phyloP scores from a whole-genome alignment of 2,888 invertebrate genomes.

The Dynastes tityus region DNA sequence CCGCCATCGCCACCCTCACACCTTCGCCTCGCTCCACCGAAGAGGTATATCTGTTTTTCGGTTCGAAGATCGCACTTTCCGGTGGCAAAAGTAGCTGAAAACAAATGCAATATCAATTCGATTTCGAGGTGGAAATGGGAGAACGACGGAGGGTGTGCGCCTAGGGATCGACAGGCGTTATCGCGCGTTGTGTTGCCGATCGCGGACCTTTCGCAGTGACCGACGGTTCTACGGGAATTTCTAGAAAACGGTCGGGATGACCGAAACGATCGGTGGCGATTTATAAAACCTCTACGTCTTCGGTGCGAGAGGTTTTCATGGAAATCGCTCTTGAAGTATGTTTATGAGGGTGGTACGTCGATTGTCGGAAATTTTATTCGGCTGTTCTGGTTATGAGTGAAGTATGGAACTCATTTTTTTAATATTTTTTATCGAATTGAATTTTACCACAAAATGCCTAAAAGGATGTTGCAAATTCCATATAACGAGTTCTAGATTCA shows the following conservation, averaged over 20 bases:
- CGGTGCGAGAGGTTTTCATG: too few species aligned
- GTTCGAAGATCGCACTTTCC: slow-evolving; percentile 13
- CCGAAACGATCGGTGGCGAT: neutral
- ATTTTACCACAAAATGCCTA: too few species aligned
- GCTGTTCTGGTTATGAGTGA: neutral
- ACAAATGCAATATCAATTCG: slow-evolving; percentile 42
- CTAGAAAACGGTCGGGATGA: neutral
- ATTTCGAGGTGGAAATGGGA: slow-evolving; percentile 29
- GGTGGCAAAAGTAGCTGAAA: slow-evolving; percentile 33
- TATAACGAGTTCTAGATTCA: too few species aligned
- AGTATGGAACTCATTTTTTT: too few species aligned
- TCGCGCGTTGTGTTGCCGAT: neutral
- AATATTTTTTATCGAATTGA: too few species aligned
- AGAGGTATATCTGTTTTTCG: slow-evolving; percentile 35
- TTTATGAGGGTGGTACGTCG: neutral
- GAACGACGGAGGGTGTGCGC: slow-evolving; percentile 14
- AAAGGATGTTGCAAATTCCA: too few species aligned
- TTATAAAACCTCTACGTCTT: slow-evolving; percentile 8
- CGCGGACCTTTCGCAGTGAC: neutral
- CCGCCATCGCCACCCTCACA: neutral
- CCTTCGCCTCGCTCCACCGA: neutral
- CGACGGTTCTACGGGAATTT: neutral
- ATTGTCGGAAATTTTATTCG: neutral
- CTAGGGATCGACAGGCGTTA: neutral
- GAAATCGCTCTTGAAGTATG: neutral